Evolutionary conservation across 2,797 vertebrate genomes (phyloP).

Genomic region (Chrysocyon brachyurus): DNA sequence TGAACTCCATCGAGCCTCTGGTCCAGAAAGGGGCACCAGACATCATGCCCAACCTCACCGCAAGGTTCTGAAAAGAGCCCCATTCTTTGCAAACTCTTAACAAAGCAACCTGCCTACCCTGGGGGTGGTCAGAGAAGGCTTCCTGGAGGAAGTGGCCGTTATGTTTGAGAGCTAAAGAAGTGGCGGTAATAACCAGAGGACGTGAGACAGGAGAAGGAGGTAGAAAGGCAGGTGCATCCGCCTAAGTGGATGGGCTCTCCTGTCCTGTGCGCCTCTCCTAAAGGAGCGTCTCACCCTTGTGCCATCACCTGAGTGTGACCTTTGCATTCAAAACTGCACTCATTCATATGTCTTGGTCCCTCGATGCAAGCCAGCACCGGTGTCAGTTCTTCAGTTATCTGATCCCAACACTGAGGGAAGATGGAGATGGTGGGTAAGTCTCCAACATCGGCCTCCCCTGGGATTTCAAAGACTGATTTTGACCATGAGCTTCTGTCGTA

Average conservation of each 20-base stretch:
- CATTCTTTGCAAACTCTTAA: neutral
- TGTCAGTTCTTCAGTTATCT: neutral
- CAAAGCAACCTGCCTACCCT: neutral
- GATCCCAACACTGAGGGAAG: neutral
- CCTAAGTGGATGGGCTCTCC: neutral
- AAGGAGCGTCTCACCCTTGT: neutral
- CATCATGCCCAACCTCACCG: neutral
- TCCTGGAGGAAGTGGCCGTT: neutral
- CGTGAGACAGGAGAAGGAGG: no score
- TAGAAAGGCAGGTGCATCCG: neutral
- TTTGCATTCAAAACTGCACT: neutral
- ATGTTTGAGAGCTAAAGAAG: neutral
- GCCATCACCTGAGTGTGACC: neutral
- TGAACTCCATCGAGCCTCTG: neutral
- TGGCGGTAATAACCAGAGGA: neutral
- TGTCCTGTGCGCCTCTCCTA: accelerated
- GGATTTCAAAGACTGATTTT: neutral
- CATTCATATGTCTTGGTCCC: neutral
- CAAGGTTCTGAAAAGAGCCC: neutral
- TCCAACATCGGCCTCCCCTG: neutral
- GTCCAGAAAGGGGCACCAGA: neutral
- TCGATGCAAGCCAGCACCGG: neutral
- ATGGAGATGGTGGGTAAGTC: neutral
- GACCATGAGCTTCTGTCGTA: neutral
- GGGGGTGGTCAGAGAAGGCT: neutral